A percentile compares a stretch with the other conserved stretches of the same genome.
phyloP scores from a whole-genome alignment of 2,797 vertebrate genomes.

The Arctocebus calabarensis region DNA sequence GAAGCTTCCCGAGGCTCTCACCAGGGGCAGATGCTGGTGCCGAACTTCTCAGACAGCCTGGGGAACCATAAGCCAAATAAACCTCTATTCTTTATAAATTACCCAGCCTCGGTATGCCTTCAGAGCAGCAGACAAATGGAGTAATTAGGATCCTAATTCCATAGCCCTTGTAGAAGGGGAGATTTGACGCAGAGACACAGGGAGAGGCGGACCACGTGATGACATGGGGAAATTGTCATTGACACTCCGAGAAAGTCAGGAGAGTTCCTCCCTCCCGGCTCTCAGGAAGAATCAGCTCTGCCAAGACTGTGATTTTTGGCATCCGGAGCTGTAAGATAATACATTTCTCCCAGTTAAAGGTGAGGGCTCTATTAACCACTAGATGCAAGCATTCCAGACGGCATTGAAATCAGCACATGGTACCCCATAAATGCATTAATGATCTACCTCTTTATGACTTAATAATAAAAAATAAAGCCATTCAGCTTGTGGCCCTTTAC shows the following conservation, averaged over 20 bases:
- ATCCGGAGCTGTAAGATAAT: background rate
- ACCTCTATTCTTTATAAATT: background rate
- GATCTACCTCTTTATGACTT: too few relatives aligned
- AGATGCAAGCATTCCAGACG: too few relatives aligned
- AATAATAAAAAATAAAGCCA: background rate
- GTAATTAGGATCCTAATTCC: background rate
- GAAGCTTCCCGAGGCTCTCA: background rate
- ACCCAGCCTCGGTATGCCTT: background rate
- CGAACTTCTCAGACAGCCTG: background rate
- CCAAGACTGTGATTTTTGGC: too few relatives aligned
- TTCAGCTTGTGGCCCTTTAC: background rate
- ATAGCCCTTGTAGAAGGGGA: background rate
- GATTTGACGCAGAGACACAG: background rate
- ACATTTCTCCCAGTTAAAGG: background rate
- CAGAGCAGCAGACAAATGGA: background rate
- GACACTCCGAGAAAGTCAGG: too few relatives aligned
- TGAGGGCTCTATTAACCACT: too few relatives aligned
- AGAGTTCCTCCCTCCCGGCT: background rate
- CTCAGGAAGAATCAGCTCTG: accelerated
- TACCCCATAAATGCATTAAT: too few relatives aligned
- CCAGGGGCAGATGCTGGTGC: background rate
- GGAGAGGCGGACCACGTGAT: background rate
- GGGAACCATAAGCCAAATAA: background rate
- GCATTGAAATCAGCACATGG: too few relatives aligned
- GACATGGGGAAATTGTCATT: background rate